Percentiles rank a stretch among this genome's conserved stretches.
phyloP scores from a whole-genome alignment of 1,140 invertebrate species.

The Watersipora subatra region DNA sequence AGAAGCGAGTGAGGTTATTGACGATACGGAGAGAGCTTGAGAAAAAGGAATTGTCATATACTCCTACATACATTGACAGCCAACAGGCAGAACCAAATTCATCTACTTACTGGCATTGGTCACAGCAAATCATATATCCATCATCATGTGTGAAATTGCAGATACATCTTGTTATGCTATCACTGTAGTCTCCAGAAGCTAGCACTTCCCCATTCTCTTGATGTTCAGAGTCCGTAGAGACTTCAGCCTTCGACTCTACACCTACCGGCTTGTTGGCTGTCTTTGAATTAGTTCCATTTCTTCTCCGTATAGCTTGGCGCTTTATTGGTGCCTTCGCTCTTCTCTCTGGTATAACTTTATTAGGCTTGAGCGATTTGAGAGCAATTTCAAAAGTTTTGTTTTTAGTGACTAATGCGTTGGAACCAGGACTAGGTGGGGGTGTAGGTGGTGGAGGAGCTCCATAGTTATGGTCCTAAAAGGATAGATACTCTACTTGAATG shows the following conservation, averaged over 20 bases:
- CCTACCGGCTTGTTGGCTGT: neutral
- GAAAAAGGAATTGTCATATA: too few species aligned
- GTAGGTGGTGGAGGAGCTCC: conserved; percentile 54
- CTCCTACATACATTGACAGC: too few species aligned
- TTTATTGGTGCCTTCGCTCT: conserved; percentile 1
- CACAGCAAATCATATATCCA: conserved; percentile 95
- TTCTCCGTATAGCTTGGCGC: neutral
- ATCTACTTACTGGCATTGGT: conserved; percentile 59
- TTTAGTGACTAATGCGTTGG: conserved; percentile 14
- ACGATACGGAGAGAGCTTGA: too few species aligned
- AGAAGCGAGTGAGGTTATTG: too few species aligned
- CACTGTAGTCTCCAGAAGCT: conserved; percentile 24
- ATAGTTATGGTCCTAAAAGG: conserved; percentile 68
- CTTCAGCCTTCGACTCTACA: neutral
- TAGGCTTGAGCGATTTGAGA: neutral
- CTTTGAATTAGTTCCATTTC: neutral
- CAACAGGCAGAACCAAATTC: too few species aligned
- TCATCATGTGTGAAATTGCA: conserved; percentile 90
- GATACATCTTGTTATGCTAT: conserved; percentile 77
- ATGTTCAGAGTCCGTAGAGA: neutral
- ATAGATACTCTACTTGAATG: conserved; percentile 10
- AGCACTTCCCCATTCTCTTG: neutral
- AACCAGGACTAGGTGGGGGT: conserved; percentile 42
- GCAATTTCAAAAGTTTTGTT: conserved; percentile 3
- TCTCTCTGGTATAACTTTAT: neutral